Evolutionary conservation across 1,140 invertebrate species (phyloP), one percentile per base, ranked within the genome.

Genomic region (Psilanteris sp.): DNA sequence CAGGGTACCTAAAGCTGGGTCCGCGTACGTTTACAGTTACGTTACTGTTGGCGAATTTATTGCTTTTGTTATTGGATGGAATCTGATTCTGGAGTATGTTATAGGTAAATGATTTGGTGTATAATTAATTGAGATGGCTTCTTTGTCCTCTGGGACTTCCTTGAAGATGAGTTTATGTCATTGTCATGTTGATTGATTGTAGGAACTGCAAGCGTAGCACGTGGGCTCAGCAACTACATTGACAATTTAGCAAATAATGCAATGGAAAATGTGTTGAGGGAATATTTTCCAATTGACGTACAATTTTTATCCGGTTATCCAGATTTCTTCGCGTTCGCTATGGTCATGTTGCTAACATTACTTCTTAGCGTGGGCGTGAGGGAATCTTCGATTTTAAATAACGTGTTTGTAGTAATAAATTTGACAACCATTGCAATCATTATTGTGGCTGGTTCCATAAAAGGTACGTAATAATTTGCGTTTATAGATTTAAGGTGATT

Each of bases 151-250:
- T n/a, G n/a, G n/a, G n/a, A n/a, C n/a, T n/a, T n/a, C n/a, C n/a
- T n/a, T n/a, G n/a, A n/a, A n/a, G n/a, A n/a, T n/a, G n/a, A n/a
- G n/a, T n/a, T n/a, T n/a, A n/a, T n/a, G n/a, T n/a, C n/a, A n/a
- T n/a, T n/a, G n/a, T n/a, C n/a, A n/a, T n/a, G n/a, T n/a, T n/a
- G n/a, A n/a, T n/a, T n/a, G n/a, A n/a, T n/a, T n/a, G n/a, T n/a
- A n/a, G n/a, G n/a, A n/a, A n/a, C n/a, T n/a, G 96, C 97, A 3
- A 96, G 95, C 73, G 95, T 98, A n/a, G 96, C 96, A 1, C 92
- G 95, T 80, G 97, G 96, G 11, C 92, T 97, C 81, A 96, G 95
- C 80, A 93, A 93, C 41, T 97, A 98, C 79, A 91, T 98, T 8
- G 96, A 98, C 83, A 92, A 93, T 6, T 84, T 98, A 0, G 89